These are phyloP conservation scores for Schizotus pectinicornis DNA, from an alignment of 2,888 invertebrate species.

Conservation along the genomic window DNA sequence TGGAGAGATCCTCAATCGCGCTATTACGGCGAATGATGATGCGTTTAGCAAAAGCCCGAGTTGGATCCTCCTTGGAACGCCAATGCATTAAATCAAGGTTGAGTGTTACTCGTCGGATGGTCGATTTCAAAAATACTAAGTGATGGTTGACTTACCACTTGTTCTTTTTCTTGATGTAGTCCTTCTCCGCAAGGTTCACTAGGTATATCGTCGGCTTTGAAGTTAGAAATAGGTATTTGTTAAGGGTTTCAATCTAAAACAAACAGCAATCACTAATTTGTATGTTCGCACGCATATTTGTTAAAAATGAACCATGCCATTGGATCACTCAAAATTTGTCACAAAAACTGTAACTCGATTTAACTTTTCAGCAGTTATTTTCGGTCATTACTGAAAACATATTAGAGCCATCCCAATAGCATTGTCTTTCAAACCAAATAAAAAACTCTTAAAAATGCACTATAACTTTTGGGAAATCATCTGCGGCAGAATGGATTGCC, in stretches of 20 bases:
- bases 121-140: neutral
- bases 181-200: slow-evolving; percentile 96
- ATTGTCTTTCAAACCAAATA: too few species aligned
- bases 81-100: neutral
- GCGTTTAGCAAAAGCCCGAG: slow-evolving; percentile 41
- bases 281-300: too few species aligned
- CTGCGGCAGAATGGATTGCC: too few species aligned
- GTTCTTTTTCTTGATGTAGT: slow-evolving; percentile 98
- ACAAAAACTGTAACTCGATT: too few species aligned
- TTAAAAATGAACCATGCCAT: too few species aligned
- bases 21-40: slow-evolving; percentile 46
- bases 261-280: slow-evolving; percentile 6
- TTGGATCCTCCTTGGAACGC: too few species aligned
- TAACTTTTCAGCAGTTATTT: too few species aligned
- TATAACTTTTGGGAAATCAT: too few species aligned
- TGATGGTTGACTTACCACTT: slow-evolving; percentile 77
- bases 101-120: neutral
- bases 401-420: too few species aligned
- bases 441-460: too few species aligned
- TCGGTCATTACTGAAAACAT: too few species aligned
- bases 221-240: slow-evolving; percentile 95
- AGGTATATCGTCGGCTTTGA: slow-evolving; percentile 97
- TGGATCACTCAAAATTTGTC: too few species aligned
- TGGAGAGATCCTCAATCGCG: slow-evolving; percentile 25
- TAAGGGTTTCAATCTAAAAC: slow-evolving; percentile 91